Percentiles rank a stretch among this genome's conserved stretches.
These are phyloP conservation scores for Aegotheles bennettii DNA, from an alignment of 2,113 vertebrate genomes.

Conservation along the genomic window DNA sequence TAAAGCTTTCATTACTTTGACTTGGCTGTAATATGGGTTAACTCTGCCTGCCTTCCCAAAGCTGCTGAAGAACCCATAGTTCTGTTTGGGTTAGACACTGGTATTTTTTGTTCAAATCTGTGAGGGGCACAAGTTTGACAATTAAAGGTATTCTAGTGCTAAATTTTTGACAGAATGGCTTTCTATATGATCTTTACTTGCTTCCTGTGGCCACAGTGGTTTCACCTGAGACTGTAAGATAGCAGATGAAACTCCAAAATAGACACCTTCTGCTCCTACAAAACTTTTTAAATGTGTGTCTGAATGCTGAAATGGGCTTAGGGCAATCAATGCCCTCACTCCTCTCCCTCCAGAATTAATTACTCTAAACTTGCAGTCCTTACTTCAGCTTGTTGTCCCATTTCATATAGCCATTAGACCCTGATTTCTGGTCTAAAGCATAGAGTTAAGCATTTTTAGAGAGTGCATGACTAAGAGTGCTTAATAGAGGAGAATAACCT, in stretches of 20 bases:
- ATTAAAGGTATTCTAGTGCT: neutral
- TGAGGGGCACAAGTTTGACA: neutral
- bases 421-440: neutral
- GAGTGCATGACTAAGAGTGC: neutral
- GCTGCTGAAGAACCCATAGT: neutral
- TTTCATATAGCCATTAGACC: neutral
- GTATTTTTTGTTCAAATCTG: neutral
- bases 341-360: neutral
- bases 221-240: neutral
- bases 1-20: neutral
- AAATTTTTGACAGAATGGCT: neutral
- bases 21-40: neutral
- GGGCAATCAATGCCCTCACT: neutral
- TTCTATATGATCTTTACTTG: neutral
- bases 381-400: neutral
- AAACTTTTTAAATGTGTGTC: neutral
- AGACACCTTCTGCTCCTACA: neutral
- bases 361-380: neutral
- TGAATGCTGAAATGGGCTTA: neutral
- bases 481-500: neutral
- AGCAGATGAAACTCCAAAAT: neutral
- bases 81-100: neutral
- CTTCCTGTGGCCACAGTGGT: neutral
- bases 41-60: neutral
- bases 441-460: neutral